Conservation (phyloP, 1,140 invertebrate species). For the Schlechtendalia chinensis region DNA sequence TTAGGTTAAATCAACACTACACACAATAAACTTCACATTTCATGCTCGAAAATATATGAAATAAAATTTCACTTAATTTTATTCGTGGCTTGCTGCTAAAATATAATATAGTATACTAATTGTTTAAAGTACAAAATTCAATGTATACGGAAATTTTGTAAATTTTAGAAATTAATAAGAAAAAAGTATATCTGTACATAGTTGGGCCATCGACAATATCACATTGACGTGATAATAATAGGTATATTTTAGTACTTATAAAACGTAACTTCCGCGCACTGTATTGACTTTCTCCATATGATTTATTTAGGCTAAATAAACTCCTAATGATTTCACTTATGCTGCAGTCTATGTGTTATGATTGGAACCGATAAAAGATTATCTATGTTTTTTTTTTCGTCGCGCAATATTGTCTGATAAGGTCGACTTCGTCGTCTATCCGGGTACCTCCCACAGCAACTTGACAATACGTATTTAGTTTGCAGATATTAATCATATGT, state of each 20-base stretch:
- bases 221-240: not conserved
- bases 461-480: constrained; percentile 29
- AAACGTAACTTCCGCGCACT: not conserved
- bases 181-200: not conserved
- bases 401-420: not conserved
- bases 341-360: not conserved
- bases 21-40: not conserved
- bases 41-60: not conserved
- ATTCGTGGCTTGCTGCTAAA: not conserved
- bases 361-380: constrained; percentile 6
- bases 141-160: too few relatives aligned
- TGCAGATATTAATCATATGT: constrained; percentile 11
- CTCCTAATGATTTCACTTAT: constrained; percentile 12
- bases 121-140: too few relatives aligned
- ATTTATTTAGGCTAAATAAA: not conserved
- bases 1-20: not conserved
- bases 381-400: not conserved
- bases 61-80: not conserved
- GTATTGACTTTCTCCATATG: constrained; percentile 2
- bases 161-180: not conserved
- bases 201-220: not conserved
- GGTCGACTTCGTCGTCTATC: constrained; percentile 16
- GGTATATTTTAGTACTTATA: not conserved
- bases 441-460: constrained; percentile 38
- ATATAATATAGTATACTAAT: too few relatives aligned